phyloP scores from a whole-genome alignment of 2,113 vertebrate species.

The Aramus guarauna region DNA sequence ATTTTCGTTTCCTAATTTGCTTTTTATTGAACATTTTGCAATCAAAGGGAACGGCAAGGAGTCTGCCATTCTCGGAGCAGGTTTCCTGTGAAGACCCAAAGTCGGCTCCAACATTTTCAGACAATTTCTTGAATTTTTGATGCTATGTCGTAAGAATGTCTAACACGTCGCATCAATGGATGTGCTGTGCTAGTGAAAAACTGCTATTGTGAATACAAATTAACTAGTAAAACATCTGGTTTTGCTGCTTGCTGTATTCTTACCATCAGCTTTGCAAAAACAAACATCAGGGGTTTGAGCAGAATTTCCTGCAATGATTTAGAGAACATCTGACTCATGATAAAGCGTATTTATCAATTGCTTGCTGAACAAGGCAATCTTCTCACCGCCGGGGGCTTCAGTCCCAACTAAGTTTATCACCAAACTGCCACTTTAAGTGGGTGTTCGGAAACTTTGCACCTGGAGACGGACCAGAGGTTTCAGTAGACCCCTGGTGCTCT shows the following conservation, averaged over 20 bases:
- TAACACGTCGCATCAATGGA: neutral
- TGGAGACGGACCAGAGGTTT: neutral
- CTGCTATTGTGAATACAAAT: neutral
- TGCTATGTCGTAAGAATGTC: neutral
- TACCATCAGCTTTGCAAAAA: neutral
- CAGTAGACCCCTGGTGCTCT: neutral
- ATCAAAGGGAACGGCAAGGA: neutral
- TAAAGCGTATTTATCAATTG: conserved; percentile 17
- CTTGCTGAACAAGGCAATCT: neutral
- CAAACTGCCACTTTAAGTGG: conserved; percentile 26
- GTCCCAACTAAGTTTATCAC: conserved; percentile 29
- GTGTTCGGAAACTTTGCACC: conserved; percentile 28
- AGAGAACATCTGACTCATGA: neutral
- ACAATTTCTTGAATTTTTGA: conserved; percentile 35
- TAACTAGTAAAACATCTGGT: neutral
- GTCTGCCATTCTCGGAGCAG: neutral
- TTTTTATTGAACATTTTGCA: conserved; percentile 43
- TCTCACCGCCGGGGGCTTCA: neutral
- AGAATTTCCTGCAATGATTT: neutral
- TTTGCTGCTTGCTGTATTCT: neutral
- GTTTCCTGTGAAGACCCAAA: neutral
- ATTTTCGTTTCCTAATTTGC: conserved; percentile 29
- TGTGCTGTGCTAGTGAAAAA: neutral
- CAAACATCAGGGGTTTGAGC: neutral
- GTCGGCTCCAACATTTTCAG: neutral